These are phyloP conservation scores for Gnathonemus echidnorhynchus DNA, from an alignment of 2,113 vertebrate species.

Conservation along the genomic window DNA sequence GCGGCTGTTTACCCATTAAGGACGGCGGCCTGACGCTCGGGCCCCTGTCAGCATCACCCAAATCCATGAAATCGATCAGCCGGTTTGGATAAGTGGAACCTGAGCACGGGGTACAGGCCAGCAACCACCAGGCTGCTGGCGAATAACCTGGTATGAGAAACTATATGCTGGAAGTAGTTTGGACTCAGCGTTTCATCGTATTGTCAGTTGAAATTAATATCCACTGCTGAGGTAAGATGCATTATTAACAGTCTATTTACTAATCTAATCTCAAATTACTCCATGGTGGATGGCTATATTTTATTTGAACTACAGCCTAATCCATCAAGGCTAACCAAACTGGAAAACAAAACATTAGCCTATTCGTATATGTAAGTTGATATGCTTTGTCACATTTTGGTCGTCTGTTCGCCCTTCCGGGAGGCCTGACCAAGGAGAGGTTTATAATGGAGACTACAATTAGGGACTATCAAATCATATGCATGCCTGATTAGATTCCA, in stretches of 20 bases:
- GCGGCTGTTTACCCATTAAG: slow-evolving; percentile 56
- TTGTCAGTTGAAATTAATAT: slow-evolving; percentile 19
- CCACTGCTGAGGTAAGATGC: slow-evolving; percentile 3
- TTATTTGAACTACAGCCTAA: not conserved
- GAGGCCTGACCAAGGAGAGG: not conserved
- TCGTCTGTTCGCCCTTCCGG: not conserved
- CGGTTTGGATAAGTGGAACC: slow-evolving; percentile 31
- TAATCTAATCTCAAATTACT: slow-evolving; percentile 14
- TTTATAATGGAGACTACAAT: not conserved
- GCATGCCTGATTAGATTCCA: slow-evolving; percentile 6
- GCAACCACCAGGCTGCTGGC: not conserved
- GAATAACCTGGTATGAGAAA: slow-evolving; percentile 1
- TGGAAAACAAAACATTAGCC: not conserved
- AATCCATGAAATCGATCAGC: slow-evolving; percentile 31
- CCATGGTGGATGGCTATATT: not conserved
- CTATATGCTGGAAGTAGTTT: not conserved
- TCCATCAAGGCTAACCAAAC: not conserved
- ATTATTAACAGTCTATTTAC: slow-evolving; percentile 17
- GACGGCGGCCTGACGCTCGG: slow-evolving; percentile 25
- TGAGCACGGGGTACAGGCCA: not conserved
- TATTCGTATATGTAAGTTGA: not conserved
- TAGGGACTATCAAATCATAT: not conserved
- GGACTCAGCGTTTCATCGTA: not conserved
- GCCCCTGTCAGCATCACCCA: slow-evolving; percentile 27
- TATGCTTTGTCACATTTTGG: not conserved